phyloP scores from a whole-genome alignment of 2,113 vertebrate species.

The Lepidothrix coronata region DNA sequence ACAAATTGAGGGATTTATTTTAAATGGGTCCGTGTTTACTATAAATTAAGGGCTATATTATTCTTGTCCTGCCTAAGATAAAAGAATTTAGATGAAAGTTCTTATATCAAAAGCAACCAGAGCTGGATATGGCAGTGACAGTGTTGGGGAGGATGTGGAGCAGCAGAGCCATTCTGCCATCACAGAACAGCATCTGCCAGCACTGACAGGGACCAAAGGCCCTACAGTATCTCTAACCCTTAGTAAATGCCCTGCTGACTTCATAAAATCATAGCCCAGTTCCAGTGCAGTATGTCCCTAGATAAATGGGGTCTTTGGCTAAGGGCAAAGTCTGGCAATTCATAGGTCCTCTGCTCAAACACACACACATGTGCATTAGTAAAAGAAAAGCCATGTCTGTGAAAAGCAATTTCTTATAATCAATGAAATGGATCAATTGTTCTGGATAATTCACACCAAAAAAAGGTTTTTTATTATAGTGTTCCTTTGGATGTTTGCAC shows the following conservation, averaged over 20 bases:
- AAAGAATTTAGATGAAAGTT: conserved; percentile 22
- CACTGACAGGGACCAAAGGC: neutral
- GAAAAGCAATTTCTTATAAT: neutral
- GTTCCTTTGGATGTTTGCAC: neutral
- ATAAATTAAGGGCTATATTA: conserved; percentile 22
- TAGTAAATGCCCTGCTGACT: neutral
- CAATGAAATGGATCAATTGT: neutral
- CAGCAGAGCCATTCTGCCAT: neutral
- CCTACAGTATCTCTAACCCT: neutral
- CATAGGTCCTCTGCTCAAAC: neutral
- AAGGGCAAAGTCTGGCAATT: neutral
- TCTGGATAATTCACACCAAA: neutral
- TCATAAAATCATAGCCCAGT: neutral
- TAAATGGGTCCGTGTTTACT: conserved; percentile 6
- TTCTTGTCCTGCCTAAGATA: conserved; percentile 16
- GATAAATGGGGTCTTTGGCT: neutral
- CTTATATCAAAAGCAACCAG: neutral
- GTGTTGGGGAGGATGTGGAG: neutral
- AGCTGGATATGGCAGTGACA: neutral
- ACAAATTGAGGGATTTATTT: conserved; percentile 42
- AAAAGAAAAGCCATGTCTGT: neutral
- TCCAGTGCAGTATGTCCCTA: neutral
- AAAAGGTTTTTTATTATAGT: neutral
- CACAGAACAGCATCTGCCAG: neutral
- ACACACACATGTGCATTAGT: neutral